Evolutionary conservation across 1,140 invertebrate species (phyloP), one percentile per base, ranked within the genome.

Genomic region (Lanistes nyassanus): DNA sequence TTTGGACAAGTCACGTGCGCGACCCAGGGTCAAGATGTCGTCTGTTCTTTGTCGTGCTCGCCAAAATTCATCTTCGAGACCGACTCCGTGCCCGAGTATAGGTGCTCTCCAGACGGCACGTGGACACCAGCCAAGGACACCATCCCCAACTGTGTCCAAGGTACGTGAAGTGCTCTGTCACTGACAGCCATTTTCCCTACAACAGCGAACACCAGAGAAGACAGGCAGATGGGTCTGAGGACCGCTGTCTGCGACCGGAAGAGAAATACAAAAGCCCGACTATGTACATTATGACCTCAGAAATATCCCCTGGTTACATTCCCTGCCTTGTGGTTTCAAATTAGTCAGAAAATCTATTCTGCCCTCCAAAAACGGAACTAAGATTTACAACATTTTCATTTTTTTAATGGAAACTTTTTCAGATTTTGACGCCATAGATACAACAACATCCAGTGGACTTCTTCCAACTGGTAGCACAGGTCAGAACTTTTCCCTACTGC

Each of bases 91-190:
- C 75, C 91, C 0, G 75, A 88, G 1, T 96, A 96, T 86, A 91
- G 88, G 29, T 96, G 95, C 82, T 82, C 83, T 80, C 89, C 91
- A 11, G 91, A 89, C 4, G 94, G 94, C 0, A 76, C 88, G 5
- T 96, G 94, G 86, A 79, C 90, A 51, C 95, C 95, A 0, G 88
- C 90, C 19, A 92, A 92, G 5, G 56, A 76, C 34, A 74, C 68
- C 0, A 89, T 94, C 74, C 95, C 95, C 5, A 92, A 93, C 78
- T 96, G 95, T 82, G 88, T 93, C 21, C 93, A 91, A 77, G 90
- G 93, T 93, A 88, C 91, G 92, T 79, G 5, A 23, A 39, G 39
- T 34, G 31, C 31, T 36, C 53, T 26, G 19, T 37, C n/a, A n/a
- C n/a, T n/a, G n/a, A n/a, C n/a, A n/a, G n/a, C n/a, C n/a, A n/a